phyloP scores from a whole-genome alignment of 2,888 invertebrate species.

The Limnephilus lunatus region DNA sequence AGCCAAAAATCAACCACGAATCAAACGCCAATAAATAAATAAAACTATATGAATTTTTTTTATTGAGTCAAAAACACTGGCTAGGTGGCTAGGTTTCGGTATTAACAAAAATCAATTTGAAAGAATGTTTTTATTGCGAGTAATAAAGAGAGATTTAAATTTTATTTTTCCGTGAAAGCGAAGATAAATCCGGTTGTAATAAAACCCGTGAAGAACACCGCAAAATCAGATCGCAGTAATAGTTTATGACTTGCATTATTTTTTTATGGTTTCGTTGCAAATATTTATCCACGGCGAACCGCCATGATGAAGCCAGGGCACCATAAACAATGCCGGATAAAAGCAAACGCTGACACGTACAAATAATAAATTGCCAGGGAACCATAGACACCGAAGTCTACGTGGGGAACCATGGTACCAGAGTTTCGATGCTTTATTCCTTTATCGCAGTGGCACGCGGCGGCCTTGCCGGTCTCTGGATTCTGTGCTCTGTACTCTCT shows the following conservation, averaged over 20 bases:
- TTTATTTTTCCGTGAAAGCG: slow-evolving; percentile 18
- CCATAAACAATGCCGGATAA: slow-evolving; percentile 40
- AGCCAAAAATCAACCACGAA: too few relatives aligned
- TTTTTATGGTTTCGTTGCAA: slow-evolving; percentile 37
- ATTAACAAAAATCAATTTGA: neutral
- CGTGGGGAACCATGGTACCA: slow-evolving; percentile 1
- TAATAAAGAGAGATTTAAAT: neutral
- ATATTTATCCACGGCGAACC: slow-evolving; percentile 15
- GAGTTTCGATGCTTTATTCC: slow-evolving; percentile 10
- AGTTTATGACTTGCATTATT: slow-evolving; percentile 24
- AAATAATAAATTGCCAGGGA: slow-evolving; percentile 31
- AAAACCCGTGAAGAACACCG: slow-evolving; percentile 19
- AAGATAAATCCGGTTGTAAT: slow-evolving; percentile 28
- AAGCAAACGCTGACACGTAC: slow-evolving; percentile 42
- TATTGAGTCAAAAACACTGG: neutral
- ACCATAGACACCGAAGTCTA: neutral
- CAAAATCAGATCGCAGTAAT: slow-evolving; percentile 30
- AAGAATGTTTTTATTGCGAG: neutral
- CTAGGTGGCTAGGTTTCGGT: neutral
- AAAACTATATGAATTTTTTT: neutral
- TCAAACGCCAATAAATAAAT: too few relatives aligned
- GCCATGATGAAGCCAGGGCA: neutral
- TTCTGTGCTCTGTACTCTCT: neutral
- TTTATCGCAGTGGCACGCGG: neutral
- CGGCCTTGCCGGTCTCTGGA: neutral